A percentile compares a stretch with the other conserved stretches of the same genome.
These are phyloP conservation scores for Belgica antarctica DNA, from an alignment of 2,888 invertebrate genomes.

Conservation along the genomic window DNA sequence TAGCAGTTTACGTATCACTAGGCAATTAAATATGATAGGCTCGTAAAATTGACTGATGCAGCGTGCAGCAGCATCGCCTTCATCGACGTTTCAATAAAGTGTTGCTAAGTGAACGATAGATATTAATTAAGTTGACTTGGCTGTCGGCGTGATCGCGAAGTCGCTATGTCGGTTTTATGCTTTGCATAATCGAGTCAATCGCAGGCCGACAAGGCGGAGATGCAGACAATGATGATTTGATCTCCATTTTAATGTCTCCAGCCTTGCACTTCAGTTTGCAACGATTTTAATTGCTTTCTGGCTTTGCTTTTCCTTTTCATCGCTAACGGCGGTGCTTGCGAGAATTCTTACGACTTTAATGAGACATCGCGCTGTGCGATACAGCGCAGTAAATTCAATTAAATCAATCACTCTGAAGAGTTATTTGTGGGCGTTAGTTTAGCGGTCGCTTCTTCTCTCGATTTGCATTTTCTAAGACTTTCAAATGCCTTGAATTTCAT, in stretches of 20 bases:
- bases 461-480: not conserved
- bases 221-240: too few relatives aligned
- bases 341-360: not conserved
- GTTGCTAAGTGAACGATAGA: conserved; percentile 1
- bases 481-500: too few relatives aligned
- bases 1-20: too few relatives aligned
- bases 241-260: too few relatives aligned
- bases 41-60: too few relatives aligned
- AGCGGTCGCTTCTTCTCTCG: too few relatives aligned
- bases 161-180: not conserved
- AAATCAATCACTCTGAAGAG: not conserved
- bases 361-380: conserved; percentile 5
- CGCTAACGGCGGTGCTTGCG: not conserved
- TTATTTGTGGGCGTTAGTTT: not conserved
- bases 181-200: not conserved
- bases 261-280: not conserved
- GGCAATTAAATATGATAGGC: too few relatives aligned
- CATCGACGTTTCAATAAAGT: conserved; percentile 9
- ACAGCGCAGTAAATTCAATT: not conserved
- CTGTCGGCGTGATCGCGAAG: not conserved
- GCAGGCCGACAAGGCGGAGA: too few relatives aligned
- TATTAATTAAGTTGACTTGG: conserved; percentile 7
- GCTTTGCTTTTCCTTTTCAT: not conserved
- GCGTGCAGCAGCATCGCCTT: too few relatives aligned
- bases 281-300: not conserved